phyloP scores from a whole-genome alignment of 1,140 invertebrate species.

The Drosophila rufa region DNA sequence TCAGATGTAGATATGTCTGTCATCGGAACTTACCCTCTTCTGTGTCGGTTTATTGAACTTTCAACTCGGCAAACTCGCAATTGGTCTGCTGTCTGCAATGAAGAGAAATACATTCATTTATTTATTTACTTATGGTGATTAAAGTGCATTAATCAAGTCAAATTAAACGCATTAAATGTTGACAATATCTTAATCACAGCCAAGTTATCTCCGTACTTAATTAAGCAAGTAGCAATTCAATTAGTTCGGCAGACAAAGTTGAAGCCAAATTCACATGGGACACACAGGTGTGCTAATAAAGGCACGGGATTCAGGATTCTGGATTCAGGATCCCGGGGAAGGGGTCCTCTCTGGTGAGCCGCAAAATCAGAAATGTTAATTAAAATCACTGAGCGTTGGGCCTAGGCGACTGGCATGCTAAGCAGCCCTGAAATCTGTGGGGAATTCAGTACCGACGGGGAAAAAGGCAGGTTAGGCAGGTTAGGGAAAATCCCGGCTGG shows the following conservation, averaged over 20 bases:
- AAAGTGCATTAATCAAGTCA: conserved; percentile 56
- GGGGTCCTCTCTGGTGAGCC: conserved; percentile 38
- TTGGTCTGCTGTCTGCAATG: conserved; percentile 46
- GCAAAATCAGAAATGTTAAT: conserved; percentile 83
- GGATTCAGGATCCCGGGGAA: not conserved
- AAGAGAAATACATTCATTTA: conserved; percentile 8
- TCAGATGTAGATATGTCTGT: conserved; percentile 5
- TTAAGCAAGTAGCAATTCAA: conserved; percentile 78
- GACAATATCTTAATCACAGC: conserved; percentile 61
- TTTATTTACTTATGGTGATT: conserved; percentile 39
- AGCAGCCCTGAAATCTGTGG: conserved; percentile 52
- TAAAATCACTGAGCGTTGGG: conserved; percentile 76
- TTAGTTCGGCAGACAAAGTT: conserved; percentile 61
- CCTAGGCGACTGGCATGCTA: conserved; percentile 52
- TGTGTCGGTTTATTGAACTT: conserved; percentile 38
- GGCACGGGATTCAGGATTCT: conserved; percentile 3
- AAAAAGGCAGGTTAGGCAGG: not conserved
- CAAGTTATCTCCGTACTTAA: conserved; percentile 62
- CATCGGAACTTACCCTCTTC: conserved; percentile 54
- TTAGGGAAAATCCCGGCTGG: conserved; percentile 7
- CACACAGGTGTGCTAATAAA: conserved; percentile 73
- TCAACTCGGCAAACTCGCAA: conserved; percentile 15
- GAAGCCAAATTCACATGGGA: conserved; percentile 34
- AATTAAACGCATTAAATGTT: conserved; percentile 53
- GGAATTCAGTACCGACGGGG: conserved; percentile 17